These are phyloP conservation scores for Phyllotis vaccarum DNA, from an alignment of 2,797 vertebrate species.

Conservation along the genomic window DNA sequence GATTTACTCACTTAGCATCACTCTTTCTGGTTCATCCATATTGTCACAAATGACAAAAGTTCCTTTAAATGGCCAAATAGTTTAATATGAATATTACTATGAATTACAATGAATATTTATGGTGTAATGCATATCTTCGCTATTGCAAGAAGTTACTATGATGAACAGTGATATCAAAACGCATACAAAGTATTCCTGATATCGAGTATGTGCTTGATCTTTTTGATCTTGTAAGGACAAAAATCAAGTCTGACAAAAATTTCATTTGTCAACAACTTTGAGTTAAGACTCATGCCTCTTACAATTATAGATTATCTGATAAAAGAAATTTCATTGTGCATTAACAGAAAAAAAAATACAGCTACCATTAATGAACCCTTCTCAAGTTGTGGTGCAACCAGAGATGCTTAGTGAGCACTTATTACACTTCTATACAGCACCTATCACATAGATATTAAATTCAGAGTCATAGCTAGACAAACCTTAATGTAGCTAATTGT, in stretches of 20 bases:
- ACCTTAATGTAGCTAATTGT: neutral
- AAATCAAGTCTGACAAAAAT: neutral
- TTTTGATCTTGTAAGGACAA: neutral
- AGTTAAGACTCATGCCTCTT: neutral
- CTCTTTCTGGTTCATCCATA: neutral
- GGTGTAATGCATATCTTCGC: neutral
- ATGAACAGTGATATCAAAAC: neutral
- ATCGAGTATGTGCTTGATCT: neutral
- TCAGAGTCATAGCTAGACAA: neutral
- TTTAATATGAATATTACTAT: too few relatives aligned
- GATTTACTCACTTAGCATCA: neutral
- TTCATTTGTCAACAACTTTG: neutral
- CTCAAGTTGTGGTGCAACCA: neutral
- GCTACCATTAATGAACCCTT: neutral
- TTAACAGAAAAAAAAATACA: neutral
- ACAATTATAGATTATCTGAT: neutral
- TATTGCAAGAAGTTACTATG: neutral
- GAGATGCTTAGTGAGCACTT: neutral
- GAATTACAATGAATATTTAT: too few relatives aligned
- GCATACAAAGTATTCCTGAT: too few relatives aligned
- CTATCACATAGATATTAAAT: conserved; percentile 10
- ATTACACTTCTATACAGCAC: neutral
- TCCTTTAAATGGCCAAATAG: neutral
- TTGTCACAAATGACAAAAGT: neutral
- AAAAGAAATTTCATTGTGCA: neutral